Base-by-base conservation (phyloP, 2,888 invertebrate genomes). In the Operophtera brumata region DNA sequence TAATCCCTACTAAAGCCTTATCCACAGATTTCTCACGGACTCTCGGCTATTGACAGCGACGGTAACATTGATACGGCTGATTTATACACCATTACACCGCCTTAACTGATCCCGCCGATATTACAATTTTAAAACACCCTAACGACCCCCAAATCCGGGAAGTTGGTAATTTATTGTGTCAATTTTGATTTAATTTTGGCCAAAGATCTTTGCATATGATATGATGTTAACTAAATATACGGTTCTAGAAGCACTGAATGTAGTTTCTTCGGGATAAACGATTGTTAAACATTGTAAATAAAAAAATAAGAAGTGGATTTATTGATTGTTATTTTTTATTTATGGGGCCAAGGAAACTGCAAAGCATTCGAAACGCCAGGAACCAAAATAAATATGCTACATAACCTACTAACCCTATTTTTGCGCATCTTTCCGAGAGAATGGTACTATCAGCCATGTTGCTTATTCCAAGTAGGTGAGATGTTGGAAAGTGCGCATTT, bases 41-140 rank as follows among this genome's bases (percentile, higher is more conserved):
- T 35, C 47, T 45, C 72, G 78, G 81, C 79, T 85, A 86, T 87
- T 85, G 88, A 87, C 87, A 86, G 80, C 78, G 80, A 70, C 80
- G 76, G 80, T 73, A 57, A 75, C 78, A 75, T 77, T 82, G 86
- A 86, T 86, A 86, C 65, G 69, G 62, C 79, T 86, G 88, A 89
- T 88, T 87, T 88, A 88, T 87, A 71, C 74, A 69, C 86, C 84
- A 88, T 89, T 88, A 86, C 82, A 81, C 77, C 66, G 73, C 77
- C 80, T 81, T 84, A 81, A 81, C 85, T 78, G 86, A 86, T 85
- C 77, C 47, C 25, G 50, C 37, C 51, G 64, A 63, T 67, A 65
- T 67, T 64, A 65, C 64, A 61, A 62, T 66, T 67, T 67, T 67
- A 62, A 67, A 66, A 65, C 64, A 57, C 64, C 48, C 54, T 65